Evolutionary conservation across 2,888 invertebrate genomes (phyloP).

Genomic region (Bellardia bayeri): DNA sequence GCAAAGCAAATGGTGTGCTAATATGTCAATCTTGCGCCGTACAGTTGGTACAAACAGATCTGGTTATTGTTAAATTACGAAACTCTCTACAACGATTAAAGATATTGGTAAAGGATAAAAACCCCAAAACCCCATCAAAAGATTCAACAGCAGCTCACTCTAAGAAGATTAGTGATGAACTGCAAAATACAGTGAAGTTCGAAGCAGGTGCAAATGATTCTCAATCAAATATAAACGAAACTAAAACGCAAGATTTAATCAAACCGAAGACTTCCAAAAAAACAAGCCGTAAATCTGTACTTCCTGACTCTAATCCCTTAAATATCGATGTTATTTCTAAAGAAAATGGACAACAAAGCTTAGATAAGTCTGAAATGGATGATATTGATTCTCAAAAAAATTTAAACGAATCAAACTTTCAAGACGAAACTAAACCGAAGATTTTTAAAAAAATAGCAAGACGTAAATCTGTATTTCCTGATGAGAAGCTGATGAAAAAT

Average conservation of each 20-base stretch:
- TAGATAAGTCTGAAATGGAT: neutral
- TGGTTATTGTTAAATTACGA: conserved; percentile 44
- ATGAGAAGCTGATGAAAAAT: neutral
- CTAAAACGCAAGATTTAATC: neutral
- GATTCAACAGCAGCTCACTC: neutral
- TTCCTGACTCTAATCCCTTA: neutral
- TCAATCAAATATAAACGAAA: neutral
- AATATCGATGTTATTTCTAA: neutral
- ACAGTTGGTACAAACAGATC: conserved; percentile 41
- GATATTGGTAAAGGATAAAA: conserved; percentile 1
- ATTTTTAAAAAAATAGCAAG: neutral
- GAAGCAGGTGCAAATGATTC: neutral
- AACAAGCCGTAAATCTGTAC: conserved; percentile 37
- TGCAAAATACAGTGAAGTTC: neutral
- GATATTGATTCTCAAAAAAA: neutral
- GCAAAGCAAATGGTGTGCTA: conserved; percentile 43
- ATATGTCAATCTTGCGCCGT: conserved; percentile 56
- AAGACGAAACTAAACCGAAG: neutral
- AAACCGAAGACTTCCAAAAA: neutral
- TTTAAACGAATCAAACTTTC: neutral
- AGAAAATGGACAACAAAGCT: neutral
- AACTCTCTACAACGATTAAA: conserved; percentile 39
- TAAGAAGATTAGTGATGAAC: neutral
- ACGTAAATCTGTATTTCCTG: conserved; percentile 21
- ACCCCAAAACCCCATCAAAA: conserved; percentile 32